A percentile compares a stretch with the other conserved stretches of the same genome.
Conservation (phyloP, 2,797 vertebrate genomes). For the Malacoctenus gilli region DNA sequence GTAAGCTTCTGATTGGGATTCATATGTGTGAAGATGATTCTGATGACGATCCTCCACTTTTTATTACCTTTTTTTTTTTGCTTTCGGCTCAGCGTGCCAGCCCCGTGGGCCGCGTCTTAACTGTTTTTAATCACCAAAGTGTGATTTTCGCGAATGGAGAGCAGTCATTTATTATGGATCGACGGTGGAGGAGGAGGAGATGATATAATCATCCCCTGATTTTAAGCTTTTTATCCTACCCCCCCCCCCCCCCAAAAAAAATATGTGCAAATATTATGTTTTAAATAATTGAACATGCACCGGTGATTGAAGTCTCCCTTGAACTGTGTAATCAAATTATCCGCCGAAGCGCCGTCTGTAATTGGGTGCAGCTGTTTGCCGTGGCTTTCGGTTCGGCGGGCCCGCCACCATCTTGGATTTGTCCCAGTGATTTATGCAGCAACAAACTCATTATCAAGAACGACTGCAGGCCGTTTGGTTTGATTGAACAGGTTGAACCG, state of each 20-base stretch:
- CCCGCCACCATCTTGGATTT: conserved; percentile 7
- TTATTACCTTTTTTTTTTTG: not conserved
- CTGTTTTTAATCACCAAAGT: conserved; percentile 23
- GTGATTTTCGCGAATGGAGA: conserved; percentile 6
- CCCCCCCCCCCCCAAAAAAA: too few relatives aligned
- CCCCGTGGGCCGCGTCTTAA: not conserved
- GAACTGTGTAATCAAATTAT: conserved; percentile 39
- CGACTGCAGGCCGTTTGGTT: conserved; percentile 34
- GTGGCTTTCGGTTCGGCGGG: conserved; percentile 11
- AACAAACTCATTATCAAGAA: conserved; percentile 44
- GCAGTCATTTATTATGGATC: conserved; percentile 5
- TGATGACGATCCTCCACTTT: not conserved
- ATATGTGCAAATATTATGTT: conserved; percentile 32
- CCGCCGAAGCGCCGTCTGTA: conserved; percentile 23
- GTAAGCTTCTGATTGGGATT: conserved; percentile 32
- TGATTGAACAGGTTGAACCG: conserved; percentile 41
- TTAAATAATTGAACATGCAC: conserved; percentile 40
- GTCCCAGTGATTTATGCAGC: conserved; percentile 38
- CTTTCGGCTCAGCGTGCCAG: conserved; percentile 14
- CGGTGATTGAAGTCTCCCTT: conserved; percentile 18
- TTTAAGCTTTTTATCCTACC: conserved; percentile 10
- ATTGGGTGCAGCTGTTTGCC: conserved; percentile 50
- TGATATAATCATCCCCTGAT: conserved; percentile 4
- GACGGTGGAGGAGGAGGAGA: conserved; percentile 1
- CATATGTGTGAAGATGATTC: conserved; percentile 16